Percentiles rank a stretch among this genome's conserved stretches.
These are phyloP conservation scores for Anguilla anguilla DNA, from an alignment of 2,797 vertebrate species.

Conservation along the genomic window DNA sequence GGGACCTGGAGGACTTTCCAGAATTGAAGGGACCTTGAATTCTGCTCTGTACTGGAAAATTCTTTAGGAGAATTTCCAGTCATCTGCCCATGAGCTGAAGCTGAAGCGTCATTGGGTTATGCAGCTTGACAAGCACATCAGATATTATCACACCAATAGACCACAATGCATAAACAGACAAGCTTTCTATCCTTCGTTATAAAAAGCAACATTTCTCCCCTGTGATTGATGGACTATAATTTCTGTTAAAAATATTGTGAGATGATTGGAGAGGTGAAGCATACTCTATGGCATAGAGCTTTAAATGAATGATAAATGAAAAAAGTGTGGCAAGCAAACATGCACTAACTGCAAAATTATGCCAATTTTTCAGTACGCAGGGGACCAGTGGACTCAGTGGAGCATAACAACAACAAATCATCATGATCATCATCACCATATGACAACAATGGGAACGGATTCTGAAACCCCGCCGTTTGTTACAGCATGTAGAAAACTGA, in stretches of 20 bases:
- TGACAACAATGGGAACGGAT: no score
- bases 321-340: background rate
- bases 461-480: no score
- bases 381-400: background rate
- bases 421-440: background rate
- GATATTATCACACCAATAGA: background rate
- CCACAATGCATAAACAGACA: background rate
- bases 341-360: background rate
- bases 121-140: no score
- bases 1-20: no score
- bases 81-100: no score
- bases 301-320: background rate
- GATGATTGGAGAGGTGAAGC: background rate
- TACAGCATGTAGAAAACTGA: no score
- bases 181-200: background rate
- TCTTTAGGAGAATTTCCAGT: no score
- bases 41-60: no score
- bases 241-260: background rate
- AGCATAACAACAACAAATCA: background rate
- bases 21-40: no score
- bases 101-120: no score
- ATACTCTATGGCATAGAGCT: background rate
- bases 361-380: background rate
- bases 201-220: background rate
- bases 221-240: background rate